These are phyloP conservation scores for Onychomys torridus DNA, from an alignment of 2,797 vertebrate genomes.

Conservation along the genomic window DNA sequence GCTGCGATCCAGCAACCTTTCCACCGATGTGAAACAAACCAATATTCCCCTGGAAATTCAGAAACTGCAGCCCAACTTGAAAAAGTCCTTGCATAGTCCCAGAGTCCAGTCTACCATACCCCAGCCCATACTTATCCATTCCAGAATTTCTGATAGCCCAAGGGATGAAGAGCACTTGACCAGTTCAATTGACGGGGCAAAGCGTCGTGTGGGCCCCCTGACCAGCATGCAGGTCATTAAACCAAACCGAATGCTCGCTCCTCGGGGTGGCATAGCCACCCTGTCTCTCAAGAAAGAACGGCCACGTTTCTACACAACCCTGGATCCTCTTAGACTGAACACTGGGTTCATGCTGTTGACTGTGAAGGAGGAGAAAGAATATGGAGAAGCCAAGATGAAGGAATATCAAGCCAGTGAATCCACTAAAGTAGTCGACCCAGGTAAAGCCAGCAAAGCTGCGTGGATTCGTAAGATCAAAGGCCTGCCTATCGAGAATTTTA, in stretches of 20 bases:
- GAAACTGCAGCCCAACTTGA: constrained; percentile 80
- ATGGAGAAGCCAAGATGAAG: constrained; percentile 65
- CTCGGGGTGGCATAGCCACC: neutral
- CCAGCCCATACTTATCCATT: constrained; percentile 67
- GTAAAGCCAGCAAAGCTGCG: constrained; percentile 82
- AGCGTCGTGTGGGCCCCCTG: neutral
- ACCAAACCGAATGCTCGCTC: constrained; percentile 51
- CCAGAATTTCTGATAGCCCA: constrained; percentile 59
- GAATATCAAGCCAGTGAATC: constrained; percentile 66
- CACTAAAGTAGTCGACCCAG: constrained; percentile 39
- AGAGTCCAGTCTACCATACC: constrained; percentile 84
- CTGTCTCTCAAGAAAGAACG: neutral
- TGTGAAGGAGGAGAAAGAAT: constrained; percentile 82
- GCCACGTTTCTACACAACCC: neutral
- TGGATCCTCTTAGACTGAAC: constrained; percentile 80
- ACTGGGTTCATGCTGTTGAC: constrained; percentile 86
- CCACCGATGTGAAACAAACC: constrained; percentile 72
- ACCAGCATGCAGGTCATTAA: constrained; percentile 71
- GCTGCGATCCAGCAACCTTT: constrained; percentile 12
- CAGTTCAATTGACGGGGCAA: neutral
- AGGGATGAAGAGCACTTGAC: neutral
- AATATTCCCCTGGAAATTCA: constrained; percentile 81
- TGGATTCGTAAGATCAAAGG: constrained; percentile 87
- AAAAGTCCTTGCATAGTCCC: constrained; percentile 76
- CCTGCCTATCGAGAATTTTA: constrained; percentile 82